These are phyloP conservation scores for Takifugu bimaculatus DNA, from an alignment of 2,113 vertebrate species.

Conservation along the genomic window DNA sequence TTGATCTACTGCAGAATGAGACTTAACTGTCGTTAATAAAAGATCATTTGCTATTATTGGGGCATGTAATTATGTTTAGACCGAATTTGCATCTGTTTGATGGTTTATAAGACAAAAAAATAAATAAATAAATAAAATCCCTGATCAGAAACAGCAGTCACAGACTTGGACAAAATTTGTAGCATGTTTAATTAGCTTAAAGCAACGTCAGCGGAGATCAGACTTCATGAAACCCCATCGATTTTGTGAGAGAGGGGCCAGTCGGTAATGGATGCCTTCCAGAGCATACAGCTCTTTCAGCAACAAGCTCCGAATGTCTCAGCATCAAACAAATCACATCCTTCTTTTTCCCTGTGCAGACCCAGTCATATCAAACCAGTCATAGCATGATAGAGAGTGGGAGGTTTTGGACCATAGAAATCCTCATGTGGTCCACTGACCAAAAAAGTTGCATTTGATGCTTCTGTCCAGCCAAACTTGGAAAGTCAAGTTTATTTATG, in stretches of 20 bases:
- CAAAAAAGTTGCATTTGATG: too few species aligned
- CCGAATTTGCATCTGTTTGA: constrained; percentile 1
- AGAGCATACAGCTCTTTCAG: constrained; percentile 54
- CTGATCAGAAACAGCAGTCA: not conserved
- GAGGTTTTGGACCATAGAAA: too few species aligned
- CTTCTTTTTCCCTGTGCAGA: constrained; percentile 6
- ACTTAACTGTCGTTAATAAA: constrained; percentile 15
- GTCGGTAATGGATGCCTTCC: constrained; percentile 46
- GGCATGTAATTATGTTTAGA: constrained; percentile 17
- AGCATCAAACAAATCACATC: constrained; percentile 26
- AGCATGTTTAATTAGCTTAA: constrained; percentile 46
- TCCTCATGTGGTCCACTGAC: too few species aligned
- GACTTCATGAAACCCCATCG: constrained; percentile 42
- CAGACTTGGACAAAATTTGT: constrained; percentile 7
- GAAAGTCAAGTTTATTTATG: too few species aligned
- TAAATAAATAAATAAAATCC: not conserved
- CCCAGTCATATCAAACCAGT: too few species aligned
- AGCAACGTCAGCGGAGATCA: constrained; percentile 34
- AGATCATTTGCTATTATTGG: constrained; percentile 25
- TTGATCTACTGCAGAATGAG: constrained; percentile 18
- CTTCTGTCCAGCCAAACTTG: too few species aligned
- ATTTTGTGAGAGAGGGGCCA: constrained; percentile 53
- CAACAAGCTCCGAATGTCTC: constrained; percentile 22
- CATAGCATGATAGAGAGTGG: too few species aligned
- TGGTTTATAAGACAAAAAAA: not conserved